Conservation (phyloP, 2,113 vertebrate genomes). For the human region DNA sequence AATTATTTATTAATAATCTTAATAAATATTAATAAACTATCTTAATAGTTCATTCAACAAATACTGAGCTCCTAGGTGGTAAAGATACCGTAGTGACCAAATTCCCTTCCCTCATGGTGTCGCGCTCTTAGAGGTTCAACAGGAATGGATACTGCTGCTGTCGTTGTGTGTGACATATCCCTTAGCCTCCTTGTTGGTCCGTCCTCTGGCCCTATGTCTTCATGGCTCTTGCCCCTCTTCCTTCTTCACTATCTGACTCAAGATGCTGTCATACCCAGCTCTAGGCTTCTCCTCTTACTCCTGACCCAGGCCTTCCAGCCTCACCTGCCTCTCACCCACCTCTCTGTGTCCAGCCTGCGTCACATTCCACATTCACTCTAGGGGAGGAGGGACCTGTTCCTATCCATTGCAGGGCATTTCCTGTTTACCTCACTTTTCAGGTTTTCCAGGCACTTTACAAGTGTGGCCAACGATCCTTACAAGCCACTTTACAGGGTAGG, state of each 20-base stretch:
- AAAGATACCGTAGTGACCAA: background rate
- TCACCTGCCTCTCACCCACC: background rate
- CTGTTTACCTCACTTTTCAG: background rate
- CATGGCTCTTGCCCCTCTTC: background rate
- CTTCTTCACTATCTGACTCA: background rate
- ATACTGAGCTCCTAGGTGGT: background rate
- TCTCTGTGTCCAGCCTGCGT: background rate
- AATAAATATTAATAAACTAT: no score
- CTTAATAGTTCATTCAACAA: background rate
- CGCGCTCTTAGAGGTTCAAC: background rate
- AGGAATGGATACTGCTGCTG: background rate
- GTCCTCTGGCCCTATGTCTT: background rate
- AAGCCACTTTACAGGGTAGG: rapidly evolving
- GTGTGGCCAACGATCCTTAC: no score
- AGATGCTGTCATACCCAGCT: background rate
- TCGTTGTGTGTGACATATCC: no score
- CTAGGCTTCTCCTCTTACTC: background rate
- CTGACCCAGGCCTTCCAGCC: background rate
- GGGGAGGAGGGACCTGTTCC: background rate
- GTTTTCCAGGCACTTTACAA: background rate
- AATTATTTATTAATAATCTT: no score
- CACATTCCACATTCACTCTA: no score
- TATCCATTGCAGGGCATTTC: background rate
- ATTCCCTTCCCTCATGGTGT: background rate
- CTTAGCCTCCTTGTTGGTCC: background rate